phyloP scores from a whole-genome alignment of 2,888 invertebrate genomes.

The Aproaerema taeniolella region DNA sequence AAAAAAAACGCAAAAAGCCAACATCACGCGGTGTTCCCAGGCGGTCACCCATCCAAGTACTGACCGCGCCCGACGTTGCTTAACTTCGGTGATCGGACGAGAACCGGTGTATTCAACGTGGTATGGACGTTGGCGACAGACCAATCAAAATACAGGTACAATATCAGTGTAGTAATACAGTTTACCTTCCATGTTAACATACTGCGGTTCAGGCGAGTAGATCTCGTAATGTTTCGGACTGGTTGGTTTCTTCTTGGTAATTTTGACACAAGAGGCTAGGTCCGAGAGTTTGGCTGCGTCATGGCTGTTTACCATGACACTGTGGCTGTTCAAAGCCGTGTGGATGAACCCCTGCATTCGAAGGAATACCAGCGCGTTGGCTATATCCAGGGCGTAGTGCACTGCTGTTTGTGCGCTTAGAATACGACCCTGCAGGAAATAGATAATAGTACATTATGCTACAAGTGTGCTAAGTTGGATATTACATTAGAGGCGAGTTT shows the following conservation, averaged over 20 bases:
- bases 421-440: slow-evolving; percentile 56
- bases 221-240: slow-evolving; percentile 36
- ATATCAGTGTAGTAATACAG: no score
- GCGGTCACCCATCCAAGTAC: slow-evolving; percentile 70
- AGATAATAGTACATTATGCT: no score
- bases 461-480: no score
- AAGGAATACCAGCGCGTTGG: slow-evolving; percentile 64
- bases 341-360: slow-evolving; percentile 68
- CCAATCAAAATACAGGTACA: no score
- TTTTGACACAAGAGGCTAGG: slow-evolving; percentile 47
- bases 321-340: slow-evolving; percentile 57
- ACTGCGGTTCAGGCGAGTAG: slow-evolving; percentile 60
- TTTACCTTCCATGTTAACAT: slow-evolving; percentile 64
- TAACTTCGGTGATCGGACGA: slow-evolving; percentile 73
- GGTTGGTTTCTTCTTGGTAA: slow-evolving; percentile 24
- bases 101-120: slow-evolving; percentile 31
- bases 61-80: slow-evolving; percentile 69
- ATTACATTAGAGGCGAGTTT: no score
- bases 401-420: slow-evolving; percentile 58
- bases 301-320: slow-evolving; percentile 57
- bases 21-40: slow-evolving; percentile 5
- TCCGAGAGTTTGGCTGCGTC: slow-evolving; percentile 66
- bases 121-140: slow-evolving; percentile 1
- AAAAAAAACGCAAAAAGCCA: neutral
- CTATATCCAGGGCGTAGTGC: slow-evolving; percentile 59